Base-by-base conservation (phyloP, 1,140 invertebrate species). In the Sesamia nonagrioides region DNA sequence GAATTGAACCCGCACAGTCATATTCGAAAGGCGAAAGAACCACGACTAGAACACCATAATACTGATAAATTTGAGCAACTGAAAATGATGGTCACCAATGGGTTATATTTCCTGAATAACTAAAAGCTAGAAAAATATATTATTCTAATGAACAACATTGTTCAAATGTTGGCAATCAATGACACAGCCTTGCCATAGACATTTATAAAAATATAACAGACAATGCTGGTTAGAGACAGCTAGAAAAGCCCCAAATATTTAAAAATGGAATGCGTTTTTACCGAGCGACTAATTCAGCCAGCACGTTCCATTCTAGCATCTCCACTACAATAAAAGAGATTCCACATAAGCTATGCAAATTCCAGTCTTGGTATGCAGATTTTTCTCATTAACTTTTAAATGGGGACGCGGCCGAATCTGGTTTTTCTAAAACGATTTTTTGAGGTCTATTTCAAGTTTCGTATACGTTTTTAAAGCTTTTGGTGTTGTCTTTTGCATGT, bases 361-460 rank as follows among this genome's bases (percentile, higher is more conserved):
- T 63, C 71, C 33, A 52, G 58, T 69, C 71, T 73, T 42, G 37
- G 71, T 73, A 73, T 73, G 71, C 27, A 76, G 42, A 63, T 76
- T 76, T 75, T 76, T 61, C 73, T 76, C 56, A 76, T 76, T 76
- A 61, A 76, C 58, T 76, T 50, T 76, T 48, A 76, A 61, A 76
- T 63, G 45, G 21, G 42, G 35, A 15, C 40, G 73, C 42, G 58
- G 73, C 56, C 37, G 15, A 33, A 42, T 73, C 15, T 42, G 35
- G 9, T 75, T 35, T 75, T 63, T 18, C 9, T 42, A 45, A 74
- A 60, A 21, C 5, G 56, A n/a, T 52, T 63, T 63, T 76, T 52
- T 37, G 58, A 75, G 73, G 42, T 50, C 18, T 50, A 58, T 40
- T 63, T 63, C 6, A 60, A 76, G 60, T 75, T 35, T 33, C 15